phyloP scores from a whole-genome alignment of 1,140 invertebrate species.

The Apis dorsata region DNA sequence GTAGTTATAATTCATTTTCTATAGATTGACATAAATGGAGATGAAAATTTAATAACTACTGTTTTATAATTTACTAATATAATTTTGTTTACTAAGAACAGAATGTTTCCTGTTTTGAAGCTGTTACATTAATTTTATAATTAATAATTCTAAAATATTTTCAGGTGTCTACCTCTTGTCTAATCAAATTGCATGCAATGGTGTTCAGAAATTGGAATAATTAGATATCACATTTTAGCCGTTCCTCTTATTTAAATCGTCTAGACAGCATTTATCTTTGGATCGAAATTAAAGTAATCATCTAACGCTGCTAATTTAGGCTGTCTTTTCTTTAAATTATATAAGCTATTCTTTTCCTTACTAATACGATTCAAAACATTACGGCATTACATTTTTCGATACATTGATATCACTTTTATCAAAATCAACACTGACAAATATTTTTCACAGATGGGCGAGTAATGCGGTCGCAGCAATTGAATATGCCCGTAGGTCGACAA shows the following conservation, averaged over 20 bases:
- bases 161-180: conserved; percentile 60
- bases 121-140: conserved; percentile 24
- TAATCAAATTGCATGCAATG: conserved; percentile 70
- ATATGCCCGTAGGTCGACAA: conserved; percentile 74
- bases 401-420: not conserved
- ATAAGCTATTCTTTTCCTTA: not conserved
- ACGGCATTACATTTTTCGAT: not conserved
- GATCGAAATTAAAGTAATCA: conserved; percentile 63
- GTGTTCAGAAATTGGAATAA: conserved; percentile 66
- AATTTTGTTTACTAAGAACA: not conserved
- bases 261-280: conserved; percentile 55
- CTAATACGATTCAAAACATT: not conserved
- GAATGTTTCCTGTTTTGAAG: not conserved
- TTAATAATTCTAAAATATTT: conserved; percentile 49
- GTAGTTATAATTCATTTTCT: conserved; percentile 57
- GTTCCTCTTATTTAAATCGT: conserved; percentile 51
- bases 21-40: not conserved
- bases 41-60: not conserved
- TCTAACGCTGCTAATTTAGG: conserved; percentile 33
- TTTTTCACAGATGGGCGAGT: conserved; percentile 72
- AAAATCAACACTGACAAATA: conserved; percentile 14
- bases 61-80: not conserved
- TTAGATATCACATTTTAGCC: conserved; percentile 43
- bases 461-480: conserved; percentile 75
- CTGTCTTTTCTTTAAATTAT: conserved; percentile 6